phyloP scores from a whole-genome alignment of 92 coral and sea anemone species.

The Scolanthus callimorphus region DNA sequence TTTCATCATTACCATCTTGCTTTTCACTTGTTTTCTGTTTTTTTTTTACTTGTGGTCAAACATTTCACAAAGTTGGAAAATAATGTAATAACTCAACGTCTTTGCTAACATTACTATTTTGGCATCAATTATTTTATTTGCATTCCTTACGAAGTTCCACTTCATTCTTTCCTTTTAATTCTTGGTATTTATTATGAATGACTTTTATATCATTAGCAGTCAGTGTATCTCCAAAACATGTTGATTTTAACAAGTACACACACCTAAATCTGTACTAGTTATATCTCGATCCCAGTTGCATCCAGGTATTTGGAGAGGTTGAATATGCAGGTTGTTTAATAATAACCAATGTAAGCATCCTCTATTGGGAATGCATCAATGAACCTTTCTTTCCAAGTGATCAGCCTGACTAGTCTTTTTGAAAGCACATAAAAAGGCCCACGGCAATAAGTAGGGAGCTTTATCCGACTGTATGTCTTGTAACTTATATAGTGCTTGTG shows the following conservation, averaged over 20 bases:
- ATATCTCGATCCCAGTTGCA: not conserved
- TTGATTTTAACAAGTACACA: not conserved
- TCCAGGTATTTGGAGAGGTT: not conserved
- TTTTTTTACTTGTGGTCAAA: no score
- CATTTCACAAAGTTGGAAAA: no score
- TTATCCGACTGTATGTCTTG: not conserved
- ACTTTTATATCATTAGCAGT: not conserved
- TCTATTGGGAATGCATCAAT: constrained; percentile 1
- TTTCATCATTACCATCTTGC: no score
- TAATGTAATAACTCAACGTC: no score
- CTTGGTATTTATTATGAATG: not conserved
- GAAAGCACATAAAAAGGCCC: constrained; percentile 1
- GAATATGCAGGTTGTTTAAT: not conserved
- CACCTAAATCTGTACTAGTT: not conserved
- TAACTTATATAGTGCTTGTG: not conserved
- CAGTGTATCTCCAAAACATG: not conserved
- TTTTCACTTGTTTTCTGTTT: no score
- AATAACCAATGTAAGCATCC: not conserved
- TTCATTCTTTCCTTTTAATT: no score
- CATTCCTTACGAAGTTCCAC: no score
- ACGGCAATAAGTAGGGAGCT: not conserved
- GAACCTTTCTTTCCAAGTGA: not conserved
- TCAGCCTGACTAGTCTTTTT: not conserved
- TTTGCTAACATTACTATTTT: no score
- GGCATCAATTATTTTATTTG: no score